phyloP scores from a whole-genome alignment of 2,797 vertebrate species.

The Pyrocephalus nanus region DNA sequence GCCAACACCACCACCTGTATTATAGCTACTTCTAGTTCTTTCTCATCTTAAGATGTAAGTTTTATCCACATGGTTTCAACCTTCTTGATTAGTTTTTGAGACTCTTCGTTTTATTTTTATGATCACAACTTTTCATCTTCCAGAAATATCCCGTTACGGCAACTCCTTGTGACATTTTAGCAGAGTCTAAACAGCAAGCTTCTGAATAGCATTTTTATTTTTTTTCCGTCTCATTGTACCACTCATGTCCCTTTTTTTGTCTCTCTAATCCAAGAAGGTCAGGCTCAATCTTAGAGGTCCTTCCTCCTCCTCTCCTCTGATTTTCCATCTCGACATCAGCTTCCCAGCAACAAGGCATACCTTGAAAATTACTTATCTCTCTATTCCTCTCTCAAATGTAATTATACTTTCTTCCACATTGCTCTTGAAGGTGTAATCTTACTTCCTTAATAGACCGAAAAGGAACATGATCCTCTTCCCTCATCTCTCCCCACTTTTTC shows the following conservation, averaged over 20 bases:
- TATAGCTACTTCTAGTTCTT: background rate
- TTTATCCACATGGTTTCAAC: background rate
- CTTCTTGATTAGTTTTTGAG: background rate
- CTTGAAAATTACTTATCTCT: background rate
- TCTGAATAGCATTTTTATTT: background rate
- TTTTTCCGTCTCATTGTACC: background rate
- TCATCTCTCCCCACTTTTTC: background rate
- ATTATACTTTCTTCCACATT: background rate
- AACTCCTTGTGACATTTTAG: background rate
- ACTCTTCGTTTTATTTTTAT: background rate
- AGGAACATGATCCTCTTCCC: background rate
- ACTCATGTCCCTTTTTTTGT: background rate
- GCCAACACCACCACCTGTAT: background rate
- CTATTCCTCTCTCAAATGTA: background rate
- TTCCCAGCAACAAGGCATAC: background rate
- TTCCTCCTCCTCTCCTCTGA: background rate
- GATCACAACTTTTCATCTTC: background rate
- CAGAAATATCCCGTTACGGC: background rate
- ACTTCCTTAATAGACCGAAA: background rate
- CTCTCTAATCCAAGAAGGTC: background rate
- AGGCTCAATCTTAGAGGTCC: background rate
- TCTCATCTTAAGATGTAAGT: background rate
- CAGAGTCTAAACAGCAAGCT: background rate
- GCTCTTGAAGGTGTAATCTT: background rate
- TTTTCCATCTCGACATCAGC: background rate